Evolutionary conservation across 1,140 invertebrate species (phyloP).

Genomic region (Drosophila mayri): DNA sequence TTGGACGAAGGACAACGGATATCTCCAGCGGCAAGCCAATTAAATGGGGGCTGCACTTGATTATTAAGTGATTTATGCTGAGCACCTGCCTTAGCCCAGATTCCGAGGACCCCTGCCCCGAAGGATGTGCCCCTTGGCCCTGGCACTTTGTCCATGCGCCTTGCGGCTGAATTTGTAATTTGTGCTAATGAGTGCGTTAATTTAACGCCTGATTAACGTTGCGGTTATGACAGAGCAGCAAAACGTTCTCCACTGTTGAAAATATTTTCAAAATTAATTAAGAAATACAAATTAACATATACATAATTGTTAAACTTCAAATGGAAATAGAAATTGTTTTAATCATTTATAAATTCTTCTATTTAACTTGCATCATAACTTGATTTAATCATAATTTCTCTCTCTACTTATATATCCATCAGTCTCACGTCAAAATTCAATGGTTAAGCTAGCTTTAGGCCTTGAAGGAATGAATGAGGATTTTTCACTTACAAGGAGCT

Average conservation of each 20-base stretch:
- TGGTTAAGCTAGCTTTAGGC: constrained; percentile 19
- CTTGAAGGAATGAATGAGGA: background rate
- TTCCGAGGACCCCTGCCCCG: background rate
- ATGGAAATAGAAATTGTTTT: no score
- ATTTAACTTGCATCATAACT: background rate
- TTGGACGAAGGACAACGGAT: constrained; percentile 25
- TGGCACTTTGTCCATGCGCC: constrained; percentile 44
- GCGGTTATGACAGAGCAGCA: constrained; percentile 35
- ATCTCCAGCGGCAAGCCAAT: constrained; percentile 60
- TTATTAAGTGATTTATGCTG: constrained; percentile 81
- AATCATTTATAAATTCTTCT: background rate
- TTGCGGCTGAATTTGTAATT: constrained; percentile 76
- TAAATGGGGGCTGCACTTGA: constrained; percentile 76
- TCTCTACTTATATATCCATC: background rate
- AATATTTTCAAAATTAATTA: background rate
- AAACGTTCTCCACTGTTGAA: background rate
- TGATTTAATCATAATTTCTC: background rate
- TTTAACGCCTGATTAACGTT: constrained; percentile 81
- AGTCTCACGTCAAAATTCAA: constrained; percentile 34
- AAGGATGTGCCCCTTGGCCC: constrained; percentile 20
- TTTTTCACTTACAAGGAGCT: constrained; percentile 39
- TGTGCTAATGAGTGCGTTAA: constrained; percentile 82
- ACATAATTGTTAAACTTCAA: no score
- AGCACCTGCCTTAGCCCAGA: constrained; percentile 67
- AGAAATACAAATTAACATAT: background rate